Conservation (phyloP, 2,113 vertebrate genomes). For the Copsychus sechellarum region DNA sequence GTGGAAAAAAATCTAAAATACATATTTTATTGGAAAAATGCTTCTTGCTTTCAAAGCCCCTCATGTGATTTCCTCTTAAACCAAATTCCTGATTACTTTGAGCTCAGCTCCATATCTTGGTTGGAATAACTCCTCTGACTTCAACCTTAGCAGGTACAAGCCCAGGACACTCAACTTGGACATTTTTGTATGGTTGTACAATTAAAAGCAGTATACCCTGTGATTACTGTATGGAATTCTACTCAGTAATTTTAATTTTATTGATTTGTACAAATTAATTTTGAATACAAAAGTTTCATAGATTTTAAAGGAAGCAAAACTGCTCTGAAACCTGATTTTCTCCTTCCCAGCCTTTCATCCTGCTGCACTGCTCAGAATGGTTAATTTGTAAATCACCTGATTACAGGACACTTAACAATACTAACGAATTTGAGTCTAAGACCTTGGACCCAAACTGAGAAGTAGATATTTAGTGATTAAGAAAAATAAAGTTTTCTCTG, state of each 20-base stretch:
- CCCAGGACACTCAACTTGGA: neutral
- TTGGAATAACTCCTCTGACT: neutral
- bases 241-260: neutral
- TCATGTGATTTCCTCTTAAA: neutral
- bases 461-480: neutral
- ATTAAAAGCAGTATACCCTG: neutral
- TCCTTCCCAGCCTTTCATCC: neutral
- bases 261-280: neutral
- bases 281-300: neutral
- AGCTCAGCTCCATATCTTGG: neutral
- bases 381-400: neutral
- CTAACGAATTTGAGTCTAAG: neutral
- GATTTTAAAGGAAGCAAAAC: rapidly evolving
- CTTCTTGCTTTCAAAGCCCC: neutral
- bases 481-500: neutral
- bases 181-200: neutral
- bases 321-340: neutral
- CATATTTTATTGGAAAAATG: neutral
- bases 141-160: neutral
- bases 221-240: neutral
- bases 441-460: neutral
- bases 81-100: neutral
- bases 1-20: neutral
- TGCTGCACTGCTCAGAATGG: neutral
- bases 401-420: neutral